Percentiles rank a stretch among this genome's conserved stretches.
Conservation (phyloP, 2,888 invertebrate genomes). For the Cerceris ruficornis region DNA sequence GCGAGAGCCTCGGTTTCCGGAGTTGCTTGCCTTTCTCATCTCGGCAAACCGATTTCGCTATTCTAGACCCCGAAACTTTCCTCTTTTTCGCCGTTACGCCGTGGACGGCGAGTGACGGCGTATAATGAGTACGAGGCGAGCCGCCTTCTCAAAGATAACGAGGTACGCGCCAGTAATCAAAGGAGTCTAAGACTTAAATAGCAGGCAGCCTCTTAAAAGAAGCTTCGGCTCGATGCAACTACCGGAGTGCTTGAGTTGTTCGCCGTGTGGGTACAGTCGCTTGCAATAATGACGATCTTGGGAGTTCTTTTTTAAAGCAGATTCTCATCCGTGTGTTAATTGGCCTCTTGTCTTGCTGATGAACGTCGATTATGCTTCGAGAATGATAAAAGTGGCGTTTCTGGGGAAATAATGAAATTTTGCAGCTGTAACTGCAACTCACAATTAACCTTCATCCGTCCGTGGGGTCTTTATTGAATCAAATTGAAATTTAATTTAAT, state of each 20-base stretch:
- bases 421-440: no score
- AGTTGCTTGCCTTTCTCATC: constrained; percentile 18
- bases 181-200: constrained; percentile 61
- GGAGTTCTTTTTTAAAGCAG: background rate
- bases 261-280: constrained; percentile 5
- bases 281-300: constrained; percentile 25
- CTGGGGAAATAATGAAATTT: no score
- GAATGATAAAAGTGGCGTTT: no score
- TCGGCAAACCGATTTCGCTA: constrained; percentile 34
- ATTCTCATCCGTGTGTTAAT: background rate
- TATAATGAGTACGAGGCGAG: constrained; percentile 45
- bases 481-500: no score
- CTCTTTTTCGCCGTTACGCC: background rate
- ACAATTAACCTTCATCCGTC: no score
- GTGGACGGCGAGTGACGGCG: constrained; percentile 23
- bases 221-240: constrained; percentile 34
- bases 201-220: constrained; percentile 56
- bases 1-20: background rate
- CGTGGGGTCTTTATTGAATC: no score
- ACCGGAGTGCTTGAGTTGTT: constrained; percentile 14
- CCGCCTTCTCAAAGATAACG: constrained; percentile 66
- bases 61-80: constrained; percentile 26
- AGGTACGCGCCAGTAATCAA: constrained; percentile 70
- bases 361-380: no score
- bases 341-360: no score